A percentile compares a stretch with the other conserved stretches of the same genome.
phyloP scores from a whole-genome alignment of 1,140 invertebrate genomes.

The Philopotamus ludificatus region DNA sequence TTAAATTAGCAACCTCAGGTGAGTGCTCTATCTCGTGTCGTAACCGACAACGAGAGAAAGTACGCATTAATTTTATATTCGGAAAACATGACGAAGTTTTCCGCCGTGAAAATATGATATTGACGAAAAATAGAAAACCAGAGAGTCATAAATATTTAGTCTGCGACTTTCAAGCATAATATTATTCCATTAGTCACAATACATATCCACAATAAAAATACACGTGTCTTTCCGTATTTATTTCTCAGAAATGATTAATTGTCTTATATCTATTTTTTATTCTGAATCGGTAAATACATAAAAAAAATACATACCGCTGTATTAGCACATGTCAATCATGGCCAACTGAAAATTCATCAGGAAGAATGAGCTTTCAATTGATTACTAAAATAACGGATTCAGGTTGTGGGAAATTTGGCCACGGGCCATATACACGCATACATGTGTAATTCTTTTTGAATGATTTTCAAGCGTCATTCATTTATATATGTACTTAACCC shows the following conservation, averaged over 20 bases:
- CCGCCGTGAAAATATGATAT: neutral
- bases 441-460: conserved; percentile 20
- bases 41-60: neutral
- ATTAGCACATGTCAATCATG: conserved; percentile 24
- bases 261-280: no score
- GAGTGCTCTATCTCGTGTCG: neutral
- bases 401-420: conserved; percentile 3
- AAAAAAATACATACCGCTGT: conserved; percentile 15
- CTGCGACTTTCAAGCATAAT: no score
- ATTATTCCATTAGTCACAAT: no score
- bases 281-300: no score
- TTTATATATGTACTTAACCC: no score
- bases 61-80: neutral
- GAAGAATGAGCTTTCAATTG: neutral
- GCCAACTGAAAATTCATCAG: neutral
- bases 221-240: no score
- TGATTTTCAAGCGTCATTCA: conserved; percentile 26
- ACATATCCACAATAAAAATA: no score
- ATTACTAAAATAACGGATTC: neutral
- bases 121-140: neutral
- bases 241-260: no score
- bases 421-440: no score
- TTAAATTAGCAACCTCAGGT: conserved; percentile 18
- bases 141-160: no score
- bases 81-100: neutral